Evolutionary conservation across 2,113 vertebrate genomes (phyloP), one percentile per base, ranked within the genome.

Genomic region (Kryptolebias marmoratus): DNA sequence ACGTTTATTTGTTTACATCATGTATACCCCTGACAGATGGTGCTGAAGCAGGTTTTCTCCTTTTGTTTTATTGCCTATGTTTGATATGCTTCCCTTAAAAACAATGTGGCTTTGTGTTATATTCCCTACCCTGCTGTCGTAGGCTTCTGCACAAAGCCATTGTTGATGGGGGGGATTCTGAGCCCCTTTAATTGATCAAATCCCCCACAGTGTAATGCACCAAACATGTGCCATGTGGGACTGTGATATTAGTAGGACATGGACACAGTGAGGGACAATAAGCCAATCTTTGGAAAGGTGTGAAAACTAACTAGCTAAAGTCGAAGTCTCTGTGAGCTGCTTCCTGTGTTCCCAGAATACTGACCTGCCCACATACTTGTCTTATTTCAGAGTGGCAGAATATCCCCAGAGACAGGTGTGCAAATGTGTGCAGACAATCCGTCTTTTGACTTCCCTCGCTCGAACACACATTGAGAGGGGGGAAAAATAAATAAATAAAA

Each of bases 361-460:
- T 80, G 82, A 87, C 89, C 90, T 77, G 30, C 87, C 90, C 81
- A 89, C 88, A 50, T 71, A 58, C 80, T 73, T 73, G 87, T 88
- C 88, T 88, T 74, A 78, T 88, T 88, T 73, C 82, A 81, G 81
- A 89, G 82, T 75, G 83, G 76, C 66, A 10, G 79, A 79, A 84
- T 57, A 76, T 91, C 91, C 86, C 78, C 55, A 11, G 88, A 88
- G 90, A 89, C 75, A 75, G 73, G 80, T 86, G 86, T 82, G 80
- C 83, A 87, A 89, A 89, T 86, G 81, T 81, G 85, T 75, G 66
- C 57, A 76, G 78, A 82, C 78, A 44, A 75, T 79, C 81, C 49
- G 5, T 47, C 11, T 42, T 65, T 72, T 80, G 66, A 79, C 82
- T 79, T 42, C 12, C 61, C 55, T 58, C 54, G 50, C 68, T 76